Conservation (phyloP, 1,140 invertebrate genomes). For the Wiebesia pumilae region DNA sequence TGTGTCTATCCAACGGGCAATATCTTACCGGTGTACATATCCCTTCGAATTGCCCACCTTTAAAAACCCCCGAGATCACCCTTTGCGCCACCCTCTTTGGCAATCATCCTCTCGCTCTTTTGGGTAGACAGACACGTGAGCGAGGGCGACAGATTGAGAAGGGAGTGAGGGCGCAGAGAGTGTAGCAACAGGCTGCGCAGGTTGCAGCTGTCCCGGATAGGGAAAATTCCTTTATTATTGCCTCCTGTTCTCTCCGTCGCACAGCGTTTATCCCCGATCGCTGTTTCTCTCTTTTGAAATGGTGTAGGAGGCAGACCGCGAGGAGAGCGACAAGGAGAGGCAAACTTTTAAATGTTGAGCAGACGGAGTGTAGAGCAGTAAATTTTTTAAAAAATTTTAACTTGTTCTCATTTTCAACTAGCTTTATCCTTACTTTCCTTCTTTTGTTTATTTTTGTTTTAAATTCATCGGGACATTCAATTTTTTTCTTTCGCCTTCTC, state of each 20-base stretch:
- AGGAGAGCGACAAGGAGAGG: not conserved
- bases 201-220: constrained; percentile 66
- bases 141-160: not conserved
- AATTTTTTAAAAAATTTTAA: constrained; percentile 18
- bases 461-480: not conserved
- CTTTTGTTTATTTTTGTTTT: not conserved
- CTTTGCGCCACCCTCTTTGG: not conserved
- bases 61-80: not conserved
- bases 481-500: not conserved
- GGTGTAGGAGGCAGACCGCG: not conserved
- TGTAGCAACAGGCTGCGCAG: constrained; percentile 54
- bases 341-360: constrained; percentile 14
- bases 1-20: not conserved
- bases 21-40: not conserved
- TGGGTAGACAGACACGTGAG: no score
- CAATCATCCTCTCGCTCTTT: not conserved
- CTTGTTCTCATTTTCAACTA: not conserved
- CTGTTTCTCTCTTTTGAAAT: not conserved
- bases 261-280: not conserved
- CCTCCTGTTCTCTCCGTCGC: not conserved
- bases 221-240: constrained; percentile 61
- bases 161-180: not conserved
- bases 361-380: not conserved
- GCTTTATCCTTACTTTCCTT: not conserved
- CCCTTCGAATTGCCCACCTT: not conserved